Percentiles rank a stretch among this genome's conserved stretches.
phyloP scores from a whole-genome alignment of 2,113 vertebrate genomes.

The Laticauda laticaudata region DNA sequence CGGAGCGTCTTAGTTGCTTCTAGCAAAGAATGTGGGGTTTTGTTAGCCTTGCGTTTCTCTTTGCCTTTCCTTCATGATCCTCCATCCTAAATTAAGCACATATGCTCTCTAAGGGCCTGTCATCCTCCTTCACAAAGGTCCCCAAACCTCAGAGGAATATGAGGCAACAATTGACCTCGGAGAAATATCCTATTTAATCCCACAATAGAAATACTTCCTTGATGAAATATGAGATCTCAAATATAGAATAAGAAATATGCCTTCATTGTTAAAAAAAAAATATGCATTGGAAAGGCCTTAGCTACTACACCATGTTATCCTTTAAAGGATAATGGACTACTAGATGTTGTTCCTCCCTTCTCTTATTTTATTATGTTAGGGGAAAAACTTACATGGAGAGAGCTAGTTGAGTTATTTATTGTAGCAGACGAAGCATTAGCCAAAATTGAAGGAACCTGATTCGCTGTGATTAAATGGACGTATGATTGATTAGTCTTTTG shows the following conservation, averaged over 20 bases:
- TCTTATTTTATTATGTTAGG: neutral
- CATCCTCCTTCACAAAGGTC: neutral
- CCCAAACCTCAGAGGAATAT: neutral
- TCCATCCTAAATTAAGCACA: neutral
- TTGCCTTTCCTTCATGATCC: neutral
- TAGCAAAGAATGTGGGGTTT: neutral
- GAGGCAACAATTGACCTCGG: neutral
- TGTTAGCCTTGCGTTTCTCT: neutral
- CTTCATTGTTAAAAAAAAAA: neutral
- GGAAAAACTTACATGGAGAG: neutral
- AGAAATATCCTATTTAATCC: neutral
- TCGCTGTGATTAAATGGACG: neutral
- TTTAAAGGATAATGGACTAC: neutral
- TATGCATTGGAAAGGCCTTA: neutral
- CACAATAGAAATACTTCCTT: neutral
- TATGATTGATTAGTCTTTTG: neutral
- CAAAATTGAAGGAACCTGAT: neutral
- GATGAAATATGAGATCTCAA: neutral
- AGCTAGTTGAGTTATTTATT: neutral
- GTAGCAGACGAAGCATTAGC: neutral
- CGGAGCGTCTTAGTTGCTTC: constrained; percentile 18
- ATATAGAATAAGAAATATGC: neutral
- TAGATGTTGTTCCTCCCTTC: neutral
- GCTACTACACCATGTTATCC: neutral
- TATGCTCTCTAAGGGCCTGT: neutral